Evolutionary conservation across 2,113 vertebrate genomes (phyloP), one percentile per base, ranked within the genome.

Genomic region (Megaceryle maxima): DNA sequence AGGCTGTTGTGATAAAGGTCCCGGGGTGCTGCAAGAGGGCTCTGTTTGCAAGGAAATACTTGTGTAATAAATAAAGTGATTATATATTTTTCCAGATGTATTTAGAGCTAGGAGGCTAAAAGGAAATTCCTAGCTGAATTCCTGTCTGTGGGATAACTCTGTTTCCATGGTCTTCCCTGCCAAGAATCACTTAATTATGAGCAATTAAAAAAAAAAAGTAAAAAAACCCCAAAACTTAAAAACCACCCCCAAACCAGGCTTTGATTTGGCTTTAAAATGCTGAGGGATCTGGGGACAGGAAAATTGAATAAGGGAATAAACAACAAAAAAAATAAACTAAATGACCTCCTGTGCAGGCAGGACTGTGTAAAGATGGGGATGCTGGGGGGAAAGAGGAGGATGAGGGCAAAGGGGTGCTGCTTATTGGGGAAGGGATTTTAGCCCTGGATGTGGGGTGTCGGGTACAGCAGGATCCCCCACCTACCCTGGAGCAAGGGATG

Each of bases 91-190:
- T 76, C 91, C 91, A 89, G 93, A 69, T 89, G 87, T 13, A 25
- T 90, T 85, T 77, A 37, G 82, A 87, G 67, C 77, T 50, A 53
- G 64, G 62, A 92, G 74, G 62, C 53, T 35, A 48, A 96, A 87
- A 93, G 94, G 96, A 96, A 96, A 96, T 95, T 95, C 87, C 82
- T 94, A 86, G 79, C 92, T 95, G 95, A 85, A 96, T 94, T 91
- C 87, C 92, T 77, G 46, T 13, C 72, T 67, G 93, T 88, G 82
- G 92, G 90, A 95, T 94, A 96, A 83, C 0, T 2, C 68, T 70
- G 50, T 95, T 96, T 95, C 94, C 92, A 87, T 53, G 11, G 11
- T 44, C 51, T 46, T 77, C 79, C 55, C 68, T 95, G 94, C 94
- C 95, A 96, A 95, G 70, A 94, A 94, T 91, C 84, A 91, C 90